Evolutionary conservation across 2,888 invertebrate species (phyloP), one percentile per base, ranked within the genome.

Genomic region (Empis stercorea): DNA sequence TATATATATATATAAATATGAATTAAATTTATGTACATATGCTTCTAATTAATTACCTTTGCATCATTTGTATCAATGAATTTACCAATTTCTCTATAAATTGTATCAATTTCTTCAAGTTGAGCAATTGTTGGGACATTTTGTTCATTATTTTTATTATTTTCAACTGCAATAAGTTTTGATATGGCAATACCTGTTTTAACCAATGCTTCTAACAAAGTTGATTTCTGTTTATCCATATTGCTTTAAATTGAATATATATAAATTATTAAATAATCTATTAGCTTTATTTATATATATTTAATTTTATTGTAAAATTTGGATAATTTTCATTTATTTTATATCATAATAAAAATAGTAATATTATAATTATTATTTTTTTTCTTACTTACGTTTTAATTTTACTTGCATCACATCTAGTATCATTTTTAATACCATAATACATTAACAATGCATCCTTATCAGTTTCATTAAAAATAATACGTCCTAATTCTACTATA

Each of bases 391-490:
- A 86, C 85, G 75, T 78, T 73, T 91, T 93, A 51, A 87, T 83
- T 68, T 88, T 88, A 34, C 73, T 71, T 2, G 93, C 87, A 63
- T 94, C 92, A 1, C 77, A 68, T 45, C 88, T 75, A n/a, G 78
- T 77, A 65, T 95, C 93, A 49, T 78, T 78, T 70, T 93, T 94
- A 58, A 87, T 76, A 5, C 94, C 94, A 52, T 84, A 79, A 63
- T 83, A 86, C 1, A 85, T 82, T 27, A 95, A 72, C 52, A 96
- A 66, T 54, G 81, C 79, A 16, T 84, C 81, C 54, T 81, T 80
- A 62, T 93, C 86, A 17, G 92, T 80, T 51, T 79, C 75, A 10
- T 73, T 71, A 44, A 87, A 71, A 15, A 87, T 80, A 64, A 79
- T 68, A 62, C 86, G 72, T 57, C 82, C 73, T 23, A 84, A 68